Conservation (phyloP, 2,888 invertebrate species). For the Xylota segnis region DNA sequence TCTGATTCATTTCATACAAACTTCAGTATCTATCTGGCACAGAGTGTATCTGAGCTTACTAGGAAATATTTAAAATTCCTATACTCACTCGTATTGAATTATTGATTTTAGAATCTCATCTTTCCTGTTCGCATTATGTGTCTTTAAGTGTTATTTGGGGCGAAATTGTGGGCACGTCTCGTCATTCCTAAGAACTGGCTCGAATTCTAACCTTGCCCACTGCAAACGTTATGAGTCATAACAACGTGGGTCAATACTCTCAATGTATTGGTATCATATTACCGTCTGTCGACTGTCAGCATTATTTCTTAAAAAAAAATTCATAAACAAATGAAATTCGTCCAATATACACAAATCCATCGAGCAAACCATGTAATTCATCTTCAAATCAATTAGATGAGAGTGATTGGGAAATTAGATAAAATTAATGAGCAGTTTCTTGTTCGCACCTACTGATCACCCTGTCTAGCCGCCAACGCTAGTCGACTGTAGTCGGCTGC, state of each 20-base stretch:
- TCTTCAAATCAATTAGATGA: constrained; percentile 35
- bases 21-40: too few species aligned
- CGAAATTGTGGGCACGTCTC: too few species aligned
- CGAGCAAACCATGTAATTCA: not conserved
- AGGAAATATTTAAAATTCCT: too few species aligned
- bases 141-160: too few species aligned
- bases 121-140: too few species aligned
- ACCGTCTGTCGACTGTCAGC: not conserved
- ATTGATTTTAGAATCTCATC: too few species aligned
- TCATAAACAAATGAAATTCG: not conserved
- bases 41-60: too few species aligned
- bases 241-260: not conserved
- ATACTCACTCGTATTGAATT: too few species aligned
- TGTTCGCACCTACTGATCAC: not conserved
- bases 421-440: not conserved
- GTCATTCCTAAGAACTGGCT: too few species aligned
- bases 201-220: too few species aligned
- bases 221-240: not conserved
- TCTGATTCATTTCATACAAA: too few species aligned
- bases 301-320: not conserved
- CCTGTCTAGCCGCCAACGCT: constrained; percentile 1
- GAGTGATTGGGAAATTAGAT: constrained; percentile 23
- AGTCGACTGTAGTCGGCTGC: not conserved
- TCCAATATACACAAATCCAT: not conserved
- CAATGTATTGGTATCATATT: not conserved